Percentiles rank a stretch among this genome's conserved stretches.
Evolutionary conservation across 2,888 invertebrate species (phyloP).

Genomic region (Nomada ruficornis): DNA sequence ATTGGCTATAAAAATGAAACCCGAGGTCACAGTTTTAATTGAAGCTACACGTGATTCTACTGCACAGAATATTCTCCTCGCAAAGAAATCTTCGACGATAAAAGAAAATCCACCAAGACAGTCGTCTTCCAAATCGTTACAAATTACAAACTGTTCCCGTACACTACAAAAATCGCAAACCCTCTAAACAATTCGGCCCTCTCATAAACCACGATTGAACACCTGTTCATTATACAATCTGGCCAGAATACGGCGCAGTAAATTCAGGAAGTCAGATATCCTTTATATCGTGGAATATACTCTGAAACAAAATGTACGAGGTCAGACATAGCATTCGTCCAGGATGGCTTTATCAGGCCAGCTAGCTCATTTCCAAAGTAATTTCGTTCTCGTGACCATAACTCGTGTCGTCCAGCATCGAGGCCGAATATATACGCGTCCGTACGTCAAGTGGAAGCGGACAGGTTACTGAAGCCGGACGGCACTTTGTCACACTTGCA

Average conservation of each 20-base stretch:
- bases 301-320: constrained; percentile 17
- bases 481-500: constrained; percentile 68
- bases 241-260: too few relatives aligned
- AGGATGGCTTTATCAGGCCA: constrained; percentile 57
- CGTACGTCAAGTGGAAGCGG: constrained; percentile 55
- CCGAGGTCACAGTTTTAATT: background rate
- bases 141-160: too few relatives aligned
- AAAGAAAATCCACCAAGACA: too few relatives aligned
- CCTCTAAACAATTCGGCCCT: too few relatives aligned
- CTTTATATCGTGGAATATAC: background rate
- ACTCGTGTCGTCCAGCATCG: constrained; percentile 44
- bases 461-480: constrained; percentile 56
- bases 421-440: constrained; percentile 24
- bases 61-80: too few relatives aligned
- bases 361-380: constrained; percentile 64
- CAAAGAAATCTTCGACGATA: too few relatives aligned
- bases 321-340: constrained; percentile 28
- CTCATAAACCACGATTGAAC: too few relatives aligned
- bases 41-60: too few relatives aligned
- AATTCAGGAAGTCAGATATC: background rate
- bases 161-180: too few relatives aligned
- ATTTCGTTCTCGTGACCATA: constrained; percentile 54
- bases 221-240: too few relatives aligned
- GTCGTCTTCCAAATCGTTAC: too few relatives aligned
- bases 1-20: constrained; percentile 10